Evolutionary conservation across 2,888 invertebrate species (phyloP).

Genomic region (Thymelicus acteon): DNA sequence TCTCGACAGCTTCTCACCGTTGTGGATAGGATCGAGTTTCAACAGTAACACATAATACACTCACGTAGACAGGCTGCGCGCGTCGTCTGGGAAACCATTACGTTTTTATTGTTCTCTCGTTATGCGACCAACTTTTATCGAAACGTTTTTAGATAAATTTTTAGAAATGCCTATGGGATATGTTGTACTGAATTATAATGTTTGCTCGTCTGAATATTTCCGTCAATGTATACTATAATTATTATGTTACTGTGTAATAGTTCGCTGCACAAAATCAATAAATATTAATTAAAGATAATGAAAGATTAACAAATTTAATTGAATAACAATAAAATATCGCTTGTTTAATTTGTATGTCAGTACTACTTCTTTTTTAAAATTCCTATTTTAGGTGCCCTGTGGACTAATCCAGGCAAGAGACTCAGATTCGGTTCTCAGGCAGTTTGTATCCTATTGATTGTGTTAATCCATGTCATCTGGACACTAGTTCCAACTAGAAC

Average conservation of each 20-base stretch:
- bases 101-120: constrained; percentile 22
- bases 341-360: too few species aligned
- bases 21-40: constrained; percentile 14
- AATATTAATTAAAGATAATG: too few species aligned
- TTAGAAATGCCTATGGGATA: background rate
- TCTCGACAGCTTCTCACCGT: background rate
- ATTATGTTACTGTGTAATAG: background rate
- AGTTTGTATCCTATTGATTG: too few species aligned
- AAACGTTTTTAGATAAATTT: constrained; percentile 16
- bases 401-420: too few species aligned
- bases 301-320: too few species aligned
- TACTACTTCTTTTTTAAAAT: too few species aligned
- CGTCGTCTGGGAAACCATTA: constrained; percentile 34
- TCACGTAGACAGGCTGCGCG: constrained; percentile 37
- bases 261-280: too few species aligned
- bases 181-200: constrained; percentile 5
- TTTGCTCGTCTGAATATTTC: background rate
- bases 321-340: too few species aligned
- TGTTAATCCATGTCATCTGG: too few species aligned
- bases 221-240: background rate
- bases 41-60: constrained; percentile 16
- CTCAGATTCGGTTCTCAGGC: too few species aligned
- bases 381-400: too few species aligned
- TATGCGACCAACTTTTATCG: constrained; percentile 23
- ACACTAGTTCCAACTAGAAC: too few species aligned